Conservation (phyloP, 2,113 vertebrate species). For the Rynchops niger region DNA sequence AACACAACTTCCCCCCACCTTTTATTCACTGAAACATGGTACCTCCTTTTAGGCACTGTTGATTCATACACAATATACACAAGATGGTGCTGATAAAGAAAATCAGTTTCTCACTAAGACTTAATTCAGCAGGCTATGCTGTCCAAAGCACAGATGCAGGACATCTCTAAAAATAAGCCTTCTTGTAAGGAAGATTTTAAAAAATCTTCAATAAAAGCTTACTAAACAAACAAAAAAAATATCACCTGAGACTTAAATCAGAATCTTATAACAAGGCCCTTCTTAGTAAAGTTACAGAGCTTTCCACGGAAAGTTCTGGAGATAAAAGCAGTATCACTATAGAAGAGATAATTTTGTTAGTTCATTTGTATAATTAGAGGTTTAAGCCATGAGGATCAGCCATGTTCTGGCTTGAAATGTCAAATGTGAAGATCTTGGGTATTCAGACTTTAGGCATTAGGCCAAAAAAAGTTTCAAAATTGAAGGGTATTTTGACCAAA, state of each 20-base stretch:
- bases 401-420: not conserved
- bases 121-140: not conserved
- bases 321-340: not conserved
- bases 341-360: not conserved
- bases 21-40: not conserved
- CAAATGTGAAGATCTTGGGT: not conserved
- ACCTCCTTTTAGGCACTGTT: not conserved
- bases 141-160: not conserved
- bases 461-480: not conserved
- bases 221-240: not conserved
- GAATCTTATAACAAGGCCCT: not conserved
- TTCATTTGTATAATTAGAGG: not conserved
- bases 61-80: not conserved
- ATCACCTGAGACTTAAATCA: not conserved
- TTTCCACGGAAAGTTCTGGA: not conserved
- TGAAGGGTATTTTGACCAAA: not conserved
- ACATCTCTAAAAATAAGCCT: not conserved
- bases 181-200: not conserved
- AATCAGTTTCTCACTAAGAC: not conserved
- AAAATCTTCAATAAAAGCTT: not conserved
- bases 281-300: not conserved
- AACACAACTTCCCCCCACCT: fast-evolving
- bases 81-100: not conserved
- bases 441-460: not conserved
- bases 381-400: not conserved